Base-by-base conservation (phyloP, 2,888 invertebrate species). In the Apamea crenata region DNA sequence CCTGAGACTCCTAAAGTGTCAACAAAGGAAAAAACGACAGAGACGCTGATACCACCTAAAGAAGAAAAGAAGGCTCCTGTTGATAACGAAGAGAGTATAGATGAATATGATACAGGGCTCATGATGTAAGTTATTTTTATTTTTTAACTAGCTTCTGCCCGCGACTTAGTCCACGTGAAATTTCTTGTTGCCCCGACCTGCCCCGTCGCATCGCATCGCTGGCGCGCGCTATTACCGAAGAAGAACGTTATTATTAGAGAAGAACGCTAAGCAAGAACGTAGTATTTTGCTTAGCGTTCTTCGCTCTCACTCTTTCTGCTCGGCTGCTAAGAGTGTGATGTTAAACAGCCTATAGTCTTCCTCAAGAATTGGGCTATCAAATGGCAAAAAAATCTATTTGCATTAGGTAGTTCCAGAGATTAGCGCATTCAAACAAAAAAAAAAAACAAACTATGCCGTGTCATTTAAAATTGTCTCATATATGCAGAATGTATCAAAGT, bases 91-190 rank as follows among this genome's bases (percentile, higher is more conserved):
- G 90, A 89, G 14, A 88, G 88, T 36, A 89, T 90, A 65, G 86
- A 80, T 53, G 91, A 93, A 84, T 94, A 82, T 89, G 91, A 92
- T 79, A 91, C 91, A 67, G 93, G 94, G 40, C 82, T 90, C 53
- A 81, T 91, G 78, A 84, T 92, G 94, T 94, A 82, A 93, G 94
- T 91, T 32, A 44, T 25, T 53, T 7, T 29, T 50, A 6, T 29
- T 4, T 78, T n/a, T 56, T 65, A 56, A 65, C 18, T 44, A 5
- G 1, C 14, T 59, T 59, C n/a, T 59, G 12, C n/a, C 4, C 59
- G 59, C 12, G 59, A n/a, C 14, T 59, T 59, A 0, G 59, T n/a
- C 5, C n/a, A 5, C n/a, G 12, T 56, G 2, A 56, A 12, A 25
- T 12, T 12, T 56, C 56, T 12, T 56, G 12, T 56, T 56, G 10